Percentiles rank a stretch among this genome's conserved stretches.
Evolutionary conservation across 2,888 invertebrate genomes (phyloP).

Genomic region (Melanostoma mellinum): DNA sequence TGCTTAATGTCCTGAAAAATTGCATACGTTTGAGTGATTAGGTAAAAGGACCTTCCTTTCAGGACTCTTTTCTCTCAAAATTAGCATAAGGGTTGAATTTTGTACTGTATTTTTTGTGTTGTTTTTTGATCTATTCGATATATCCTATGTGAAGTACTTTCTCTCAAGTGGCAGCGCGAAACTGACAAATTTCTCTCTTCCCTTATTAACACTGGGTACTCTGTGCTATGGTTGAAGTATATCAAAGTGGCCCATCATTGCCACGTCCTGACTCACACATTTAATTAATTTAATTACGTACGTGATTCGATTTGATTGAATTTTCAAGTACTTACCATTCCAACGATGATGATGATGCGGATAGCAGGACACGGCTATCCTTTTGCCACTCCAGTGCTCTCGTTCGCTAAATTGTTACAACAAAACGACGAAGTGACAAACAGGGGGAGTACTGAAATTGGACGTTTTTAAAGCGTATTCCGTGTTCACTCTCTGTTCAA

Average conservation of each 20-base stretch:
- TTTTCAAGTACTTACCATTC: slow-evolving; percentile 68
- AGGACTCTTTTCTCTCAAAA: slow-evolving; percentile 32
- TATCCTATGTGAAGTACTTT: slow-evolving; percentile 45
- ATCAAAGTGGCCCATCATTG: slow-evolving; percentile 62
- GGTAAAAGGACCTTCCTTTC: slow-evolving; percentile 21
- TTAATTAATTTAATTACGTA: slow-evolving; percentile 73
- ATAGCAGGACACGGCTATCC: slow-evolving; percentile 52
- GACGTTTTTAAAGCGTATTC: slow-evolving; percentile 51
- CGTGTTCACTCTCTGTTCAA: slow-evolving; percentile 29
- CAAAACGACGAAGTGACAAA: slow-evolving; percentile 16
- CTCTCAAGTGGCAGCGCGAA: slow-evolving; percentile 45
- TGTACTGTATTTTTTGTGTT: slow-evolving; percentile 42
- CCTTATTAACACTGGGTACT: slow-evolving; percentile 40
- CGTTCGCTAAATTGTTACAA: slow-evolving; percentile 42
- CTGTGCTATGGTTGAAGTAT: slow-evolving; percentile 24
- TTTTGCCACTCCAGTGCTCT: slow-evolving; percentile 48
- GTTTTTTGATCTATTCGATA: slow-evolving; percentile 52
- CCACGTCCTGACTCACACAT: slow-evolving; percentile 60
- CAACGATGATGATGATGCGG: slow-evolving; percentile 45
- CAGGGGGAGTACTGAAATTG: slow-evolving; percentile 36
- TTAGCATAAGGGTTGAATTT: slow-evolving; percentile 62
- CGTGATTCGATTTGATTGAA: slow-evolving; percentile 72
- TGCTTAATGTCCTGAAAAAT: slow-evolving; percentile 72
- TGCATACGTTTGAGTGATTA: slow-evolving; percentile 70
- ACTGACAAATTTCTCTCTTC: slow-evolving; percentile 51